phyloP scores from a whole-genome alignment of 2,888 invertebrate species.

The Sisyra nigra region DNA sequence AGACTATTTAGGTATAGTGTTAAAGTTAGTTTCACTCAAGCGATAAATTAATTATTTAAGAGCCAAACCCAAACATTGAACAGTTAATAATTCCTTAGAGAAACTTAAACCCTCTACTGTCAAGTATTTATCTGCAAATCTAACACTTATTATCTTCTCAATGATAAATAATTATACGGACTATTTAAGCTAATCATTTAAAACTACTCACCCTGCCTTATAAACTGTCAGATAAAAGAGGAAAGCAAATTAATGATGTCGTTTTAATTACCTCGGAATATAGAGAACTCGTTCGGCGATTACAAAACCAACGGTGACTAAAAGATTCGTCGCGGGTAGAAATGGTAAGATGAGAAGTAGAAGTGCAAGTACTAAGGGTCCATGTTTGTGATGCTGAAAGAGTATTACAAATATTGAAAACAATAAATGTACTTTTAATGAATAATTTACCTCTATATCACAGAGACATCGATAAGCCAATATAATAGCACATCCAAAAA shows the following conservation, averaged over 20 bases:
- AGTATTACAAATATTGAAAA: not conserved
- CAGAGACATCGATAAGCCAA: slow-evolving; percentile 42
- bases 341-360: slow-evolving; percentile 66
- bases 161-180: too few species aligned
- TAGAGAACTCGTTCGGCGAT: slow-evolving; percentile 80
- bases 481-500: slow-evolving; percentile 41
- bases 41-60: too few species aligned
- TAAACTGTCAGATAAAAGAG: too few species aligned
- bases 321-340: slow-evolving; percentile 70
- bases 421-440: not conserved
- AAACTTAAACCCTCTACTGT: too few species aligned
- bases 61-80: too few species aligned
- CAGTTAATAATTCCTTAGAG: too few species aligned
- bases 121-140: too few species aligned
- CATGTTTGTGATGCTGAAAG: slow-evolving; percentile 47
- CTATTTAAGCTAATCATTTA: too few species aligned
- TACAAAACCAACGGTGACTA: slow-evolving; percentile 68
- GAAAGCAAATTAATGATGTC: not conserved
- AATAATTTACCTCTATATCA: slow-evolving; percentile 47
- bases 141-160: too few species aligned
- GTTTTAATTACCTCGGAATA: slow-evolving; percentile 54
- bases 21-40: too few species aligned
- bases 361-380: slow-evolving; percentile 49
- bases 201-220: too few species aligned
- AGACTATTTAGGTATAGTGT: too few species aligned